phyloP scores from a whole-genome alignment of 2,797 vertebrate species.

The Betta splendens region DNA sequence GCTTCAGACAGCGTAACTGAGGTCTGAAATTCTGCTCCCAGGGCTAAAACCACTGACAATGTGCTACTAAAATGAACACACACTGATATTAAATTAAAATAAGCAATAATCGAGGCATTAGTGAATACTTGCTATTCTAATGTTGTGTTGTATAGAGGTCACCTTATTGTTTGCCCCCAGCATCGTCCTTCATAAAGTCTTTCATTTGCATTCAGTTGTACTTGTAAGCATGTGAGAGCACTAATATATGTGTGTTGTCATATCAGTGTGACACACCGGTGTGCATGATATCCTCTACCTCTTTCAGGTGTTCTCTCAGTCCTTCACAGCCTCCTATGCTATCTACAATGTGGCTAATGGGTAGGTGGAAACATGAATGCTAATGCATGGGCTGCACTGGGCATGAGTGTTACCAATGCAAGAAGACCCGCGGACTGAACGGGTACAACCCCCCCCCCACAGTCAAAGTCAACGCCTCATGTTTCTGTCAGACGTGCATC shows the following conservation, averaged over 20 bases:
- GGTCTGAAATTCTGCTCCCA: conserved; percentile 10
- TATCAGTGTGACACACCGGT: conserved; percentile 60
- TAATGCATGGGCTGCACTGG: conserved; percentile 82
- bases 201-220: conserved; percentile 29
- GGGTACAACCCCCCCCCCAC: conserved; percentile 15
- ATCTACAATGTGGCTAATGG: conserved; percentile 85
- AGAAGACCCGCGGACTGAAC: conserved; percentile 60
- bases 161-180: conserved; percentile 18
- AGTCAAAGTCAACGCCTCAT: conserved; percentile 61
- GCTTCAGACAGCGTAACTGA: conserved; percentile 12
- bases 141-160: conserved; percentile 18
- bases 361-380: conserved; percentile 82
- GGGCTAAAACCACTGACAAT: conserved; percentile 34
- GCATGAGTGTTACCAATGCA: conserved; percentile 77
- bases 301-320: conserved; percentile 87
- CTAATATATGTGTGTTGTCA: conserved; percentile 54
- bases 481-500: conserved; percentile 68
- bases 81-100: too few relatives aligned
- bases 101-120: too few relatives aligned
- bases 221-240: conserved; percentile 49
- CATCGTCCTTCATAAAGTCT: conserved; percentile 12
- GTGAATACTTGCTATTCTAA: conserved; percentile 9
- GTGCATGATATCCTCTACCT: conserved; percentile 80
- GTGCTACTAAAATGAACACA: background rate
- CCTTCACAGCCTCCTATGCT: conserved; percentile 86